Conservation (phyloP, 2,113 vertebrate genomes). For the Acrocephalus arundinaceus region DNA sequence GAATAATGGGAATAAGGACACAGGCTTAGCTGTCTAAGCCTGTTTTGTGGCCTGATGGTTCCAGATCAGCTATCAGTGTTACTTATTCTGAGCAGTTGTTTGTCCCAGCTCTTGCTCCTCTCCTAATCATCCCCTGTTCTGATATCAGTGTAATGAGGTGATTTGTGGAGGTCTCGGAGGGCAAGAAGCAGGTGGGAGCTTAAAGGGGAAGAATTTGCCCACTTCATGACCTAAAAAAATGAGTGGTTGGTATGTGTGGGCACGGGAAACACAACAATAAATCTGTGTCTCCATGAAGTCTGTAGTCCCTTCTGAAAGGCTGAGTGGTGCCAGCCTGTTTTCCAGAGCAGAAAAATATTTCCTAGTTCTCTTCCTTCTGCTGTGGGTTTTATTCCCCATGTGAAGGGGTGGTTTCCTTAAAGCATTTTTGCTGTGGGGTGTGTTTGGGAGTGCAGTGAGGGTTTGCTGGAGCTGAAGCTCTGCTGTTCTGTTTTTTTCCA, state of each 20-base stretch:
- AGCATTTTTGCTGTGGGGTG: background rate
- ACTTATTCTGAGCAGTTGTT: background rate
- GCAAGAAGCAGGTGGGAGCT: background rate
- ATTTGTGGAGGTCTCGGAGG: background rate
- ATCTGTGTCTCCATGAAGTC: background rate
- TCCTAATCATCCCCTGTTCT: background rate
- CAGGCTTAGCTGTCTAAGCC: background rate
- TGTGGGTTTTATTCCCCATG: rapidly evolving
- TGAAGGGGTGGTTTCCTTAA: background rate
- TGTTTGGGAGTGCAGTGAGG: background rate
- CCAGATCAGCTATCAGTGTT: background rate
- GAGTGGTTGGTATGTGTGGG: background rate
- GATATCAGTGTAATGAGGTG: background rate
- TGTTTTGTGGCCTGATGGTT: background rate
- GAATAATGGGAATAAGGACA: background rate
- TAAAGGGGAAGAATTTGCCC: background rate
- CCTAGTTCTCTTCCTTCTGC: background rate
- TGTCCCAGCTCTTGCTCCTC: background rate
- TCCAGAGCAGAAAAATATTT: background rate
- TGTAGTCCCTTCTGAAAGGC: background rate
- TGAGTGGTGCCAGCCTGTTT: background rate
- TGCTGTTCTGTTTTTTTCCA: constrained; percentile 49
- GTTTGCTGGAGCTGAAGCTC: background rate
- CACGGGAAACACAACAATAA: background rate
- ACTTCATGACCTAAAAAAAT: background rate